phyloP scores from a whole-genome alignment of 2,113 vertebrate species.

The Galemys pyrenaicus region DNA sequence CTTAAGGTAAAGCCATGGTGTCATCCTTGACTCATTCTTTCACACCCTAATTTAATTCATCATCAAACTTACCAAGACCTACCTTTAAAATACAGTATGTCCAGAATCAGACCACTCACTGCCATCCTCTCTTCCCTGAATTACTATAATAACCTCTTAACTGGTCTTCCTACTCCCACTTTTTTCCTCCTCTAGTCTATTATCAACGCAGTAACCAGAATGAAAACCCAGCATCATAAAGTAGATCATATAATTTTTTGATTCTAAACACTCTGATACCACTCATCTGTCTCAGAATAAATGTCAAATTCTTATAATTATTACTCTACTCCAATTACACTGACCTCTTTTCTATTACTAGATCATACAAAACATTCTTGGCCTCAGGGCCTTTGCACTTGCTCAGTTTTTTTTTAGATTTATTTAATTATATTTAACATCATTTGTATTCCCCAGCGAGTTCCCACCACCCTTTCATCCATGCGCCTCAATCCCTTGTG shows the following conservation, averaged over 20 bases:
- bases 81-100: slow-evolving; percentile 11
- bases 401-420: not conserved
- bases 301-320: slow-evolving; percentile 1
- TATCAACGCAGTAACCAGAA: not conserved
- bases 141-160: not conserved
- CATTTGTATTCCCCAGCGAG: no score
- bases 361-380: not conserved
- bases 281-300: slow-evolving; percentile 15
- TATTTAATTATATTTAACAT: no score
- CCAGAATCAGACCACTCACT: not conserved
- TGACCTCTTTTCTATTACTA: not conserved
- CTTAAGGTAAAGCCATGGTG: not conserved
- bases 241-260: not conserved
- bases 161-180: not conserved
- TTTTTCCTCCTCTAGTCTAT: not conserved
- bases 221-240: not conserved
- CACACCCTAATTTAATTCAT: not conserved
- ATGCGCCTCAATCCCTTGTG: no score
- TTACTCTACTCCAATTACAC: not conserved
- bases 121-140: not conserved
- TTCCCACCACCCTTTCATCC: no score
- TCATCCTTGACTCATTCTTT: slow-evolving; percentile 4
- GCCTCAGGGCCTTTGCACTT: not conserved
- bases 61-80: slow-evolving; percentile 2
- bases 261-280: not conserved